phyloP scores from a whole-genome alignment of 2,797 vertebrate species.

The Eleutherodactylus coqui region DNA sequence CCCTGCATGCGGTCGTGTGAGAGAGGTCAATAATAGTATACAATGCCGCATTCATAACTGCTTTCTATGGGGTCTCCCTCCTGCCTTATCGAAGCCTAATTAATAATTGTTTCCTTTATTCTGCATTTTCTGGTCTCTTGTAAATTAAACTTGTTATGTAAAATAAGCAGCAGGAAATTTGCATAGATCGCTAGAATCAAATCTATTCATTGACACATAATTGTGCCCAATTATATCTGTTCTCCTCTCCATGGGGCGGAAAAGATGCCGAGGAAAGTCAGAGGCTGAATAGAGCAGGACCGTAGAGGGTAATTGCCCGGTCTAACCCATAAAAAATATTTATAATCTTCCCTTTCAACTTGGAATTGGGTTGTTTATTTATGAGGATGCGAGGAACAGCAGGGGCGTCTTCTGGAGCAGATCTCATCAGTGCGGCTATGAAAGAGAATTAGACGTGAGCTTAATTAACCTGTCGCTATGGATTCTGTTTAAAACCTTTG shows the following conservation, averaged over 20 bases:
- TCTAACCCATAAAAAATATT: constrained; percentile 1
- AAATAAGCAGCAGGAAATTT: neutral
- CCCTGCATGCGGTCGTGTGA: no score
- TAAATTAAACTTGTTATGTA: neutral
- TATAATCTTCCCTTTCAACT: neutral
- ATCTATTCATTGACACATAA: neutral
- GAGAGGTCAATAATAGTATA: no score
- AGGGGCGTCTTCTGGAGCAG: neutral
- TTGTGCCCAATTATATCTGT: neutral
- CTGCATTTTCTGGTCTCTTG: neutral
- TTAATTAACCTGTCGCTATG: neutral
- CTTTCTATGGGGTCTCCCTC: neutral
- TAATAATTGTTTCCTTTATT: neutral
- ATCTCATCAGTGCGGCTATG: neutral
- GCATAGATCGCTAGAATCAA: neutral
- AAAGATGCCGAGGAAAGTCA: neutral
- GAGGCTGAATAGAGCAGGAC: neutral
- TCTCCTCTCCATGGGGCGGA: neutral
- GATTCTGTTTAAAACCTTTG: no score
- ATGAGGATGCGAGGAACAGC: constrained; percentile 14
- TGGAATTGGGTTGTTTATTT: neutral
- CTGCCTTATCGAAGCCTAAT: neutral
- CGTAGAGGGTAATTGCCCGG: neutral
- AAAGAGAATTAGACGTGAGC: neutral
- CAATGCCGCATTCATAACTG: neutral